Conservation (phyloP, 2,888 invertebrate species). For the Eupeodes luniger region DNA sequence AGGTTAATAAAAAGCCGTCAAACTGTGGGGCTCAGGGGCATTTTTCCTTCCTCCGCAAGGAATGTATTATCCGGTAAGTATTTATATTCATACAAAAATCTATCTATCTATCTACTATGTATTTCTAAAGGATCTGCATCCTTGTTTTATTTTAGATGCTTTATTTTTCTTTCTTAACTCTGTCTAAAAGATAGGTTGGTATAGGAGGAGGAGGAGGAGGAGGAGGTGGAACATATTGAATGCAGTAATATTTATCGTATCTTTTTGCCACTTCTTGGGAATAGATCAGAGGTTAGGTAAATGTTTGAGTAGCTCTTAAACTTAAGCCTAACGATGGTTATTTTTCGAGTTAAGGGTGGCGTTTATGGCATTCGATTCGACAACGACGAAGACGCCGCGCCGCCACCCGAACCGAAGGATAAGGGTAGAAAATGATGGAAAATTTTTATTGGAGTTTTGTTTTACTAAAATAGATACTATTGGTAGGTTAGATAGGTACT, state of each 20-base stretch:
- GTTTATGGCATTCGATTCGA: not conserved
- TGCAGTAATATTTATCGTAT: slow-evolving; percentile 64
- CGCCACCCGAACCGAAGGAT: too few relatives aligned
- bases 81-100: slow-evolving; percentile 11
- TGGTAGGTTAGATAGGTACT: not conserved
- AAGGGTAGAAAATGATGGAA: not conserved
- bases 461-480: not conserved
- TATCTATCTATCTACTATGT: not conserved
- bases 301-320: slow-evolving; percentile 60
- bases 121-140: slow-evolving; percentile 40
- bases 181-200: not conserved
- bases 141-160: slow-evolving; percentile 17
- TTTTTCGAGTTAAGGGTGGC: slow-evolving; percentile 16
- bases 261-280: slow-evolving; percentile 27
- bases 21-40: slow-evolving; percentile 98
- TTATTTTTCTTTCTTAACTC: not conserved
- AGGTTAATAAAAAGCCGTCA: slow-evolving; percentile 88
- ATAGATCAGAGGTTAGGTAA: slow-evolving; percentile 66
- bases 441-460: slow-evolving; percentile 1
- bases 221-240: slow-evolving; percentile 26
- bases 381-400: too few relatives aligned
- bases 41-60: slow-evolving; percentile 98
- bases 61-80: slow-evolving; percentile 98
- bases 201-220: not conserved
- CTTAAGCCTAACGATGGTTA: slow-evolving; percentile 33